phyloP scores from a whole-genome alignment of 2,113 vertebrate species.

The Phocoena sinus region DNA sequence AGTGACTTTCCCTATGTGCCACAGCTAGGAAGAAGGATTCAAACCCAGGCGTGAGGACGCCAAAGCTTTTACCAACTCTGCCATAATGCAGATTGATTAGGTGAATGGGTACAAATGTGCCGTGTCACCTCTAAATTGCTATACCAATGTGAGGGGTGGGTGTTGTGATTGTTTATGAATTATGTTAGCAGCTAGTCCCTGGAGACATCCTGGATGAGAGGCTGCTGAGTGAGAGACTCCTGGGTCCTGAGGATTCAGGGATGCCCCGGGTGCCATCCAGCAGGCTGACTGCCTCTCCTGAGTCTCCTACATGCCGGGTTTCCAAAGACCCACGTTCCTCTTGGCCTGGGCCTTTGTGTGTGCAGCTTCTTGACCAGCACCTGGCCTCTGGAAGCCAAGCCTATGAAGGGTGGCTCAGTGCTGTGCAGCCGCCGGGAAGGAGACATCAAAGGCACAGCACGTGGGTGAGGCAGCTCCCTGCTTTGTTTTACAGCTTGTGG shows the following conservation, averaged over 20 bases:
- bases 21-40: background rate
- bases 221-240: background rate
- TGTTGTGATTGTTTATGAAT: background rate
- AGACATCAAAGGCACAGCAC: constrained; percentile 6
- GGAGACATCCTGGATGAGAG: background rate
- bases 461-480: background rate
- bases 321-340: background rate
- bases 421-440: background rate
- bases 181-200: background rate
- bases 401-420: background rate
- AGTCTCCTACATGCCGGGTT: background rate
- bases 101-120: background rate
- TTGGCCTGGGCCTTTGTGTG: constrained; percentile 10
- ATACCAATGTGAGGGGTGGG: background rate
- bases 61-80: background rate
- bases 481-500: constrained; percentile 38
- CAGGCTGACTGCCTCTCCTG: background rate
- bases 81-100: background rate
- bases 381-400: background rate
- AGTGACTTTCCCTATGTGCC: background rate
- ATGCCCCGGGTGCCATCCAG: background rate
- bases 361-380: background rate
- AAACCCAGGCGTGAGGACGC: background rate
- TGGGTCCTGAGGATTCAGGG: background rate
- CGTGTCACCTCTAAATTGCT: background rate